Evolutionary conservation across 2,113 vertebrate species (phyloP).

Genomic region (Mormyrus iriodes): DNA sequence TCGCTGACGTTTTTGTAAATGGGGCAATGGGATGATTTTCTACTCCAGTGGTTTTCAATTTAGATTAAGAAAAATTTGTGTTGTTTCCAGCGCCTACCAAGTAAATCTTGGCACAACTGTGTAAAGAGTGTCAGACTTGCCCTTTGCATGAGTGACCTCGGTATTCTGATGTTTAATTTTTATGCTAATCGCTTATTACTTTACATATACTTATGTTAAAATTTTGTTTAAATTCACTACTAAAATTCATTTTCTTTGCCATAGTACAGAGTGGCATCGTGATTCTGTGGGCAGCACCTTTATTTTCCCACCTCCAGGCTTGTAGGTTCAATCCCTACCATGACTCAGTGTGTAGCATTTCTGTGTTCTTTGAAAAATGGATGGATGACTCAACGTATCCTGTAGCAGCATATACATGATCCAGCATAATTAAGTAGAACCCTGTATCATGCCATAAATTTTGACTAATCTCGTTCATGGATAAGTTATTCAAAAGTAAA

Average conservation of each 20-base stretch:
- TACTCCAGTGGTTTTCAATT: conserved; percentile 83
- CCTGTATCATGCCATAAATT: neutral
- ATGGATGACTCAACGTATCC: neutral
- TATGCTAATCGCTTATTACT: neutral
- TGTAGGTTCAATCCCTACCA: neutral
- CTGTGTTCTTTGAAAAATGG: neutral
- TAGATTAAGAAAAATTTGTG: conserved; percentile 67
- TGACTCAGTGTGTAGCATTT: neutral
- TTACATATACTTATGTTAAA: neutral
- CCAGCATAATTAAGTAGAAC: neutral
- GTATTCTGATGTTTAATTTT: neutral
- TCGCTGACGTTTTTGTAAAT: conserved; percentile 39
- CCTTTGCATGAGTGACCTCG: neutral
- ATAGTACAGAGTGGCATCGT: neutral
- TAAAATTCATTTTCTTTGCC: neutral
- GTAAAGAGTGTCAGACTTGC: neutral
- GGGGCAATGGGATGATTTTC: conserved; percentile 78
- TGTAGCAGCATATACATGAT: neutral
- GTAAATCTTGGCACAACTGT: conserved; percentile 8
- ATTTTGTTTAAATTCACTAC: neutral
- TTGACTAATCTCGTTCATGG: neutral
- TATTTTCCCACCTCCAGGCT: neutral
- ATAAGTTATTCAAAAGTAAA: neutral
- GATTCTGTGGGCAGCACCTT: neutral
- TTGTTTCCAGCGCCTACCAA: conserved; percentile 1